Base-by-base conservation (phyloP, 2,797 vertebrate species). In the Microctenopoma lineatum region DNA sequence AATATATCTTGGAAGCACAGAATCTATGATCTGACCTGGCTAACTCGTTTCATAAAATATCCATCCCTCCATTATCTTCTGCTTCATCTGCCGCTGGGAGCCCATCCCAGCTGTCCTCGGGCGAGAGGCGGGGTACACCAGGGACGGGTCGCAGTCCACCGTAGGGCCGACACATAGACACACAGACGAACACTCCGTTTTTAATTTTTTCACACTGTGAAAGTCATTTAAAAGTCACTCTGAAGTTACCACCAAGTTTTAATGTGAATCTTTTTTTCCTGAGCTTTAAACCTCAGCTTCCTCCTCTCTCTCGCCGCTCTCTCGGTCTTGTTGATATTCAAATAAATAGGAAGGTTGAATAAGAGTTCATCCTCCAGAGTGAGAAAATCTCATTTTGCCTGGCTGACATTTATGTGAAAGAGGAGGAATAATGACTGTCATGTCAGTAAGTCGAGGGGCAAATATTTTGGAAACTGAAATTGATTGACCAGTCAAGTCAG, bases 301-400 rank as follows among this genome's bases (percentile, higher is more conserved):
- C 2, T 29, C 6, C 26, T 61, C 29, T 34, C 29, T 13, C 18
- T 51, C 32, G 10, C 34, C n/a, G 12, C 50, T 21, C 21, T 21
- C 21, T 21, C 21, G 21, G 21, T 21, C 21, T 60, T 39, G 70
- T 26, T 70, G 58, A 73, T 67, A 65, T 63, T 81, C 32, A 77
- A 68, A 79, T 53, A 76, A 74, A 79, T 60, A 75, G 44, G 38
- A 61, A 44, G 5, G 78, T 57, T 79, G 75, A 74, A 55, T 39
- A 71, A 68, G 72, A 77, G 64, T 81, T 79, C 66, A 84, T 73
- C 39, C 36, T 66, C 34, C 4, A 1, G 67, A 54, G 56, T 63
- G 46, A 54, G 44, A 34, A 79, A 83, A 77, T 80, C 76, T 81
- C 42, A 76, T 83, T 84, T 61, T 46, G 66, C 25, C 66, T 9